Percentiles rank a stretch among this genome's conserved stretches.
These are phyloP conservation scores for Melanotaenia nigrans DNA, from an alignment of 2,797 vertebrate species.

Conservation along the genomic window DNA sequence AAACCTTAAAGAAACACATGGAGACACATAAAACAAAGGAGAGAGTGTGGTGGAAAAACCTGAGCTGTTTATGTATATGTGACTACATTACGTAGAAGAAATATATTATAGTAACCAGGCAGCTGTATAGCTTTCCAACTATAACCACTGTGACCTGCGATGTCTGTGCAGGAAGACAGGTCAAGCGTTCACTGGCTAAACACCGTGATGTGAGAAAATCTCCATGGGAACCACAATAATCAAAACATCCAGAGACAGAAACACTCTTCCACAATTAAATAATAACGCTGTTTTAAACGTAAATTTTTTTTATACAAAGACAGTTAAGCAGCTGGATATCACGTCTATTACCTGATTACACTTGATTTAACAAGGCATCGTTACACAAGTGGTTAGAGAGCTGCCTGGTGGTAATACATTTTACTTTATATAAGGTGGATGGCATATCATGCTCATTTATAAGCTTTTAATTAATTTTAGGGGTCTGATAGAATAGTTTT, in stretches of 20 bases:
- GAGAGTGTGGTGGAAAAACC: background rate
- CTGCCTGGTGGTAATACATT: background rate
- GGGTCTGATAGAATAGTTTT: no score
- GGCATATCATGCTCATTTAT: background rate
- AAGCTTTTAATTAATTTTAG: no score
- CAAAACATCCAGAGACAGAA: constrained; percentile 31
- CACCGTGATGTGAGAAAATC: constrained; percentile 35
- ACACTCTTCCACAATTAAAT: background rate
- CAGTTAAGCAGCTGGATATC: background rate
- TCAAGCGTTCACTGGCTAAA: constrained; percentile 40
- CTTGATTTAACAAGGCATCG: background rate
- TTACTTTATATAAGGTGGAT: background rate
- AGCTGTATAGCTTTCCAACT: constrained; percentile 23
- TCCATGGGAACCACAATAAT: constrained; percentile 69
- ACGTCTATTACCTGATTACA: background rate
- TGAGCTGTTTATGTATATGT: background rate
- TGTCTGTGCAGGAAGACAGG: constrained; percentile 49
- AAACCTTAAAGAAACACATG: background rate
- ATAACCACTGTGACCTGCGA: constrained; percentile 48
- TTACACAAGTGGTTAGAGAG: background rate
- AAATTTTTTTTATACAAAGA: background rate
- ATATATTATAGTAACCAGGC: constrained; percentile 39
- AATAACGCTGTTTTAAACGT: constrained; percentile 9
- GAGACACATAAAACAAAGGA: background rate
- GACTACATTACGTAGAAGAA: constrained; percentile 38